Conservation (phyloP, 2,113 vertebrate species). For the Cyprinodon tularosa region DNA sequence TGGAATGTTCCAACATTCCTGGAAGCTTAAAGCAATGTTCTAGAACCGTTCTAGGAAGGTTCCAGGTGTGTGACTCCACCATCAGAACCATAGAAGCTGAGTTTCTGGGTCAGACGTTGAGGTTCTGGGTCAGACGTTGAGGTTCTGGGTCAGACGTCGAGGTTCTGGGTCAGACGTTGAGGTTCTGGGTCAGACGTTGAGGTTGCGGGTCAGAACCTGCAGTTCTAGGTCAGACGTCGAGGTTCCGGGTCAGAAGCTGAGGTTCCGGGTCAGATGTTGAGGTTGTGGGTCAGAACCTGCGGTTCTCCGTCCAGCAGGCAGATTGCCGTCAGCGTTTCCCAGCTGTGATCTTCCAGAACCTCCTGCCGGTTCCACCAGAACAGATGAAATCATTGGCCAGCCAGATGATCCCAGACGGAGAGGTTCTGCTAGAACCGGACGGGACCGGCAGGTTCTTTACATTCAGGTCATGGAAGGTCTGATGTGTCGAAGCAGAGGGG, state of each 20-base stretch:
- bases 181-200: too few species aligned
- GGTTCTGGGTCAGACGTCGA: too few species aligned
- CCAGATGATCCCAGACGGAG: constrained; percentile 55
- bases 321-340: too few species aligned
- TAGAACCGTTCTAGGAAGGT: too few species aligned
- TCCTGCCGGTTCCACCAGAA: not conserved
- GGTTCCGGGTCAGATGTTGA: not conserved
- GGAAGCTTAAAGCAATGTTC: too few species aligned
- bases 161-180: too few species aligned
- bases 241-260: not conserved
- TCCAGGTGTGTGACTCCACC: too few species aligned
- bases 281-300: too few species aligned
- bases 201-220: too few species aligned
- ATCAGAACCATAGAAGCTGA: not conserved
- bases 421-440: not conserved
- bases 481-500: constrained; percentile 62
- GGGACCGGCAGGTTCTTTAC: constrained; percentile 42
- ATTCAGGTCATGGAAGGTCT: constrained; percentile 55
- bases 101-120: not conserved
- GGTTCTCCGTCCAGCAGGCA: not conserved
- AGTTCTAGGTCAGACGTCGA: not conserved
- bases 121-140: too few species aligned
- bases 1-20: too few species aligned
- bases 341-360: not conserved
- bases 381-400: constrained; percentile 59